These are phyloP conservation scores for Porites lobata DNA, from an alignment of 92 coral and sea anemone species.

Conservation along the genomic window DNA sequence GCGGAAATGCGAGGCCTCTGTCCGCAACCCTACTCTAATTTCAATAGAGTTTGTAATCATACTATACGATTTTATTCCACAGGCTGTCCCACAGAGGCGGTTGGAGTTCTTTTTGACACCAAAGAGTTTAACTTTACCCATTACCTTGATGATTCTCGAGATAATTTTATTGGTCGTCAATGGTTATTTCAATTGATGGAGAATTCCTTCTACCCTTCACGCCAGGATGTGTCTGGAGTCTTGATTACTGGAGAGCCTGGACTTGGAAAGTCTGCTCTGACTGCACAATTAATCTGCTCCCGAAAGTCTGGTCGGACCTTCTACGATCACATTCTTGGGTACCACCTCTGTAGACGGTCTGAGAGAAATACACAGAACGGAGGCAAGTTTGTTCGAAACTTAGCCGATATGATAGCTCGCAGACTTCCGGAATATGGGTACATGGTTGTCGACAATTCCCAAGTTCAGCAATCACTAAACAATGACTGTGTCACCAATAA, in stretches of 20 bases:
- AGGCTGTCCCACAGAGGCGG: too few relatives aligned
- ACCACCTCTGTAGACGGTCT: slow-evolving; percentile 84
- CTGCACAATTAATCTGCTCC: slow-evolving; percentile 87
- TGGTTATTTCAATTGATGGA: neutral
- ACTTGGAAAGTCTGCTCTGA: slow-evolving; percentile 71
- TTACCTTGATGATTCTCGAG: neutral
- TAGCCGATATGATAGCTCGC: slow-evolving; percentile 80
- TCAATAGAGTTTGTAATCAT: too few relatives aligned
- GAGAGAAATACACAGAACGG: slow-evolving; percentile 78
- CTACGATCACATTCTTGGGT: slow-evolving; percentile 82
- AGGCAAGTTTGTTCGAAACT: slow-evolving; percentile 87
- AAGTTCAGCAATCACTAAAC: slow-evolving; percentile 59
- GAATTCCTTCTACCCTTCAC: neutral
- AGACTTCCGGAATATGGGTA: slow-evolving; percentile 64
- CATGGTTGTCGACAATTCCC: slow-evolving; percentile 43
- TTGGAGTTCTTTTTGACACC: neutral
- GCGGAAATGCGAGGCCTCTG: too few relatives aligned
- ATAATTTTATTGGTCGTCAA: neutral
- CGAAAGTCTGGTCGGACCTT: slow-evolving; percentile 77
- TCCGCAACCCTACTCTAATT: too few relatives aligned
- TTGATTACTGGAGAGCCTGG: slow-evolving; percentile 38
- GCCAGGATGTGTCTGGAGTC: neutral
- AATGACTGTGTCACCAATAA: slow-evolving; percentile 66
- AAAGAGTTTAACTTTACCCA: neutral
- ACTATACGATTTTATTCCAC: too few relatives aligned